Conservation (phyloP, 2,888 invertebrate species). For the Siphlonurus alternatus region DNA sequence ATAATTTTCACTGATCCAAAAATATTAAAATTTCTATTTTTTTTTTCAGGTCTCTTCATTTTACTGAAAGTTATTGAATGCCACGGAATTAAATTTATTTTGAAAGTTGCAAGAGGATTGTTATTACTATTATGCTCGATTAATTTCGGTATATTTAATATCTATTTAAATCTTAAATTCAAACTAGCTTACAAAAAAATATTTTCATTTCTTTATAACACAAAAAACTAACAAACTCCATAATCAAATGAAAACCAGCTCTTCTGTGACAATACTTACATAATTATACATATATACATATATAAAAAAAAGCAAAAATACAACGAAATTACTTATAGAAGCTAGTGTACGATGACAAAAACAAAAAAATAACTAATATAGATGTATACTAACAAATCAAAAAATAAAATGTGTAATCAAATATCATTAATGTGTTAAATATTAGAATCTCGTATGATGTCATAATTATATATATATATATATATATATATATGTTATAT, state of each 20-base stretch:
- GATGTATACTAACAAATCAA: no score
- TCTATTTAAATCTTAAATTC: not conserved
- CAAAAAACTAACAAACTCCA: not conserved
- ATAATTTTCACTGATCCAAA: no score
- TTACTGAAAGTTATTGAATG: not conserved
- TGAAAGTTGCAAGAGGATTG: not conserved
- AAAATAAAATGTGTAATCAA: no score
- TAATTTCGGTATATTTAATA: not conserved
- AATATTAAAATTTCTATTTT: not conserved
- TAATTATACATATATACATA: not conserved
- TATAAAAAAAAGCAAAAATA: not conserved
- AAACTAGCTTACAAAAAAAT: not conserved
- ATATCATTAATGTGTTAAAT: no score
- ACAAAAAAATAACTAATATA: no score
- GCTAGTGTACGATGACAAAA: not conserved
- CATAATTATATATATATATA: no score
- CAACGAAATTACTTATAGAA: not conserved
- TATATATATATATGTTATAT: no score
- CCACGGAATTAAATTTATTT: not conserved
- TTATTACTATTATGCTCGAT: not conserved
- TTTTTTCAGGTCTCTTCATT: constrained; percentile 1
- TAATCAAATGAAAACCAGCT: not conserved
- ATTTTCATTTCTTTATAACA: not conserved
- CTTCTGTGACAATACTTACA: not conserved
- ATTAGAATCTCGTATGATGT: no score